phyloP scores from a whole-genome alignment of 2,113 vertebrate species.

The Canis aureus region DNA sequence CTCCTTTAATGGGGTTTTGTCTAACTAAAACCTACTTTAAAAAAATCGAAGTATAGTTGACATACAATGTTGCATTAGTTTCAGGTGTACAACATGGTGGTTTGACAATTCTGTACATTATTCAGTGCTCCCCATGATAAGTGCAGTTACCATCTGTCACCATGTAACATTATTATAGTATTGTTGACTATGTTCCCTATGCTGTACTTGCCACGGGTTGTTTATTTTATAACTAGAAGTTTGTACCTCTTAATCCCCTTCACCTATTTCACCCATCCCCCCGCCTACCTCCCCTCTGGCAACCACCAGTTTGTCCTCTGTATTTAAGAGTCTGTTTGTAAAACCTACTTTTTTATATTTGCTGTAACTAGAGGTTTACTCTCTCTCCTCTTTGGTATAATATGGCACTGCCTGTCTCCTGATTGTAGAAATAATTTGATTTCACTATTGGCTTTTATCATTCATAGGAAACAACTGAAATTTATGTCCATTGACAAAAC shows the following conservation, averaged over 20 bases:
- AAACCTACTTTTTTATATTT: background rate
- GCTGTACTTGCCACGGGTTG: background rate
- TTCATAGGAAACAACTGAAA: background rate
- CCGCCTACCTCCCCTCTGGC: background rate
- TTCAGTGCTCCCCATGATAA: background rate
- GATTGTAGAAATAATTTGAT: constrained; percentile 14
- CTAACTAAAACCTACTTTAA: background rate
- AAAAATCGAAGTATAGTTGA: background rate
- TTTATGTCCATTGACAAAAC: background rate
- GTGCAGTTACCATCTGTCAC: background rate
- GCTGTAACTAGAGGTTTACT: background rate
- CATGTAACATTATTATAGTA: background rate
- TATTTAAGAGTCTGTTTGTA: background rate
- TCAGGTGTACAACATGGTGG: background rate
- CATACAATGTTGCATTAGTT: background rate
- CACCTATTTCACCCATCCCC: background rate
- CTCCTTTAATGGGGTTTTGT: background rate
- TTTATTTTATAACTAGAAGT: background rate
- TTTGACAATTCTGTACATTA: background rate
- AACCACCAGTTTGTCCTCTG: background rate
- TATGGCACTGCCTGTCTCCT: background rate
- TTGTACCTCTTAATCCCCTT: background rate
- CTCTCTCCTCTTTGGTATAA: background rate
- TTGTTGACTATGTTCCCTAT: background rate
- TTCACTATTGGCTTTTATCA: constrained; percentile 37